These are phyloP conservation scores for Drusus annulatus DNA, from an alignment of 1,140 invertebrate species.

Conservation along the genomic window DNA sequence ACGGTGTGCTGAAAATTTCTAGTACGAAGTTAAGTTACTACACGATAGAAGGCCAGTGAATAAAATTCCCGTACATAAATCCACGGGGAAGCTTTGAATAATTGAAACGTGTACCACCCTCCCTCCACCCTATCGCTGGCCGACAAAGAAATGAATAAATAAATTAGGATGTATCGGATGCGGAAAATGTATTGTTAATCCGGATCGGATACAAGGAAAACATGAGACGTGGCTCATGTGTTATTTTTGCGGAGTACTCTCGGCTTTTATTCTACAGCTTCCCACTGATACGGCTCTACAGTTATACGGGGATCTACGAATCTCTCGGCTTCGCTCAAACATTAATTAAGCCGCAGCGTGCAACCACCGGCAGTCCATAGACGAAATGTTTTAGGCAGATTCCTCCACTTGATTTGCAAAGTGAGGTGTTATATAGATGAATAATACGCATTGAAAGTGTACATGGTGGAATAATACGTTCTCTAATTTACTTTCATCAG, in stretches of 20 bases:
- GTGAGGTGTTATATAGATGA: too few relatives aligned
- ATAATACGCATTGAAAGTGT: too few relatives aligned
- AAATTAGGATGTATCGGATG: slow-evolving; percentile 49
- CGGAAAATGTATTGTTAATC: slow-evolving; percentile 51
- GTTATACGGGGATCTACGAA: background rate
- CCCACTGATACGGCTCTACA: background rate
- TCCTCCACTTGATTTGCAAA: too few relatives aligned
- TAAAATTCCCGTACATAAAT: slow-evolving; percentile 49
- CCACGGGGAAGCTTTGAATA: slow-evolving; percentile 41
- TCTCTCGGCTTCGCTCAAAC: background rate
- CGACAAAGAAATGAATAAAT: slow-evolving; percentile 53
- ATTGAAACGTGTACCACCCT: slow-evolving; percentile 36
- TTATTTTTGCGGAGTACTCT: background rate
- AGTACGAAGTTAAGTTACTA: slow-evolving; percentile 33
- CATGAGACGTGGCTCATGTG: slow-evolving; percentile 2
- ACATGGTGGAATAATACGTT: too few relatives aligned
- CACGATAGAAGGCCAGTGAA: slow-evolving; percentile 41
- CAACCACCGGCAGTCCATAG: background rate
- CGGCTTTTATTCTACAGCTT: too few relatives aligned
- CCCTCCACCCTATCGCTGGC: slow-evolving; percentile 23
- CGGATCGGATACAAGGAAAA: slow-evolving; percentile 18
- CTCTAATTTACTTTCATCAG: too few relatives aligned
- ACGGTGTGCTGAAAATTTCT: slow-evolving; percentile 37
- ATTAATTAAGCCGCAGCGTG: background rate
- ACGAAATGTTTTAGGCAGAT: too few relatives aligned